These are phyloP conservation scores for Digitonthophagus gazella DNA, from an alignment of 2,888 invertebrate genomes.

Conservation along the genomic window DNA sequence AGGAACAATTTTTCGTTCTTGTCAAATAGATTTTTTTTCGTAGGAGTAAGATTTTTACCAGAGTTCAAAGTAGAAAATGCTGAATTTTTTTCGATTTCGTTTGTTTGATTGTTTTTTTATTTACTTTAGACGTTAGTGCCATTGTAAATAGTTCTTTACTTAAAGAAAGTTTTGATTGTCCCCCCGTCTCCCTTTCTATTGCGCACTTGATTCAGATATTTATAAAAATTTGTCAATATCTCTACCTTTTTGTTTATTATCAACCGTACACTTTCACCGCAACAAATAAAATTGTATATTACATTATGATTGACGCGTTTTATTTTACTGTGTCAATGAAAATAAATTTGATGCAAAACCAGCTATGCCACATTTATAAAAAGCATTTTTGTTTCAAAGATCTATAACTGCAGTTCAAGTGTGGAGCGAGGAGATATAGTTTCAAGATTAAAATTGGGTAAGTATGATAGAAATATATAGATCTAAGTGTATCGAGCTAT, in stretches of 20 bases:
- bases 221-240: slow-evolving; percentile 18
- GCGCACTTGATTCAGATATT: slow-evolving; percentile 17
- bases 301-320: slow-evolving; percentile 7
- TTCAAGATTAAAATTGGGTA: too few species aligned
- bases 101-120: slow-evolving; percentile 19
- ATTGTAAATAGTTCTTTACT: slow-evolving; percentile 27
- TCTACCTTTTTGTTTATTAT: slow-evolving; percentile 23
- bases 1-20: slow-evolving; percentile 32
- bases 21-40: slow-evolving; percentile 25
- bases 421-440: too few species aligned
- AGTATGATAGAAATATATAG: too few species aligned
- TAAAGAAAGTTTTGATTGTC: too few species aligned
- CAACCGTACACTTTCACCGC: slow-evolving; percentile 22
- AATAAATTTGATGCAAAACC: too few species aligned
- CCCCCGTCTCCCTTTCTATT: slow-evolving; percentile 10
- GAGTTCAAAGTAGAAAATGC: slow-evolving; percentile 30
- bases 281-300: slow-evolving; percentile 27
- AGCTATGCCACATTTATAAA: too few species aligned
- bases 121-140: slow-evolving; percentile 29
- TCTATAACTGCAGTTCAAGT: too few species aligned
- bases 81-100: slow-evolving; percentile 8
- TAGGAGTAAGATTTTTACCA: slow-evolving; percentile 32
- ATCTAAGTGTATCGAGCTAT: too few species aligned
- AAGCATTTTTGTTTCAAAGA: too few species aligned
- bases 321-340: slow-evolving; percentile 1